Percentiles rank a stretch among this genome's conserved stretches.
phyloP scores from a whole-genome alignment of 2,888 invertebrate species.

The Trissolcus japonicus region DNA sequence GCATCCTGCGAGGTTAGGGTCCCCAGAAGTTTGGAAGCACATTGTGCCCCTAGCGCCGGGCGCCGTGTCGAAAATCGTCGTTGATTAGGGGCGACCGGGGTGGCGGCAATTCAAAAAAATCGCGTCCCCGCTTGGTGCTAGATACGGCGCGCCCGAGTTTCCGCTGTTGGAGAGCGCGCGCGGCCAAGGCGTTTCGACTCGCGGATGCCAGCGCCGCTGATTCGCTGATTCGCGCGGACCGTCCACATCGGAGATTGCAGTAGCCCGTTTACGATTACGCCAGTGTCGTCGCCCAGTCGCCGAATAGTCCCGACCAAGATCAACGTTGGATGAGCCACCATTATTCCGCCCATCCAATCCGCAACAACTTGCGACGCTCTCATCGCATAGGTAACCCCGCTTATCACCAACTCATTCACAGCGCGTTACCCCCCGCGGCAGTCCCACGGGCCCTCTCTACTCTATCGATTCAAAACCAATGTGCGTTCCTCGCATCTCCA shows the following conservation, averaged over 20 bases:
- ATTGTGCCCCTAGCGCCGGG: conserved; percentile 22
- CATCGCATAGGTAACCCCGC: conserved; percentile 33
- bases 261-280: conserved; percentile 12
- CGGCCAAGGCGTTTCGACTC: conserved; percentile 15
- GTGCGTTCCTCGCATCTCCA: not conserved
- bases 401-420: not conserved
- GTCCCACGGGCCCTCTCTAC: not conserved
- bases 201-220: conserved; percentile 26
- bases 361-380: conserved; percentile 26
- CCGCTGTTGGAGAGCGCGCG: conserved; percentile 9
- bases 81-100: not conserved
- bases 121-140: not conserved
- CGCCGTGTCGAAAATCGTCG: conserved; percentile 7
- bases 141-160: conserved; percentile 19
- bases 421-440: conserved; percentile 2
- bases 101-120: conserved; percentile 38
- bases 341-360: conserved; percentile 39
- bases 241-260: conserved; percentile 14
- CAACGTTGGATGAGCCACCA: conserved; percentile 46
- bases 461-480: conserved; percentile 5
- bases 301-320: conserved; percentile 28
- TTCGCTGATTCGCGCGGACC: conserved; percentile 41
- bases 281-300: conserved; percentile 34
- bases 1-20: not conserved
- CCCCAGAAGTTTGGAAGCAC: conserved; percentile 7